Base-by-base conservation (phyloP, 2,888 invertebrate species). In the Stenchaetothrips biformis region DNA sequence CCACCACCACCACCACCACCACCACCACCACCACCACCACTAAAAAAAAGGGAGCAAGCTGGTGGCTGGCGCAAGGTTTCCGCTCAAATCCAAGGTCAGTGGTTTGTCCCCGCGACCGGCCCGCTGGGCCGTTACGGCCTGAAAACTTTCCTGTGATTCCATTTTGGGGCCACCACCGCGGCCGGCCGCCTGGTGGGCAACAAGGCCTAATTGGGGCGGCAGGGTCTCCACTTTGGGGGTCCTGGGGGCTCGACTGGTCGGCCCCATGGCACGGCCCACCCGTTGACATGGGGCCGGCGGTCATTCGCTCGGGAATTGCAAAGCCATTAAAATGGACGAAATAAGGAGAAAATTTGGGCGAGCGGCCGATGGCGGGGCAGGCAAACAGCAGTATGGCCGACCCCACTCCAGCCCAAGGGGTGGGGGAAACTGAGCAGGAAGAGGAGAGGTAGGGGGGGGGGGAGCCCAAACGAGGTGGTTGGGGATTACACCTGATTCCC, bases 201-300 rank as follows among this genome's bases (percentile, higher is more conserved):
- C 37, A 37, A 37, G 37, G 25, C 25, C 67, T 74, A 74, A 74
- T 74, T 74, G 67, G 67, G 67, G 67, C 25, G 67, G 67, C 21
- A 74, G 67, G 67, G 21, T 8, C 67, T 11, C 21, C 8, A 53
- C 53, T 37, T 37, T 37, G 37, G 37, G 37, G 37, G 37, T 4
- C 67, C 79, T 78, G 77, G 77, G 48, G 79, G 78, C 78, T n/a
- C n/a, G n/a, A n/a, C 79, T 53, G 47, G 77, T 49, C 48, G 18
- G 47, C 80, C 48, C 16, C 48, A 37, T 78, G 21, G 21, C 21
- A 53, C 21, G 79, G 79, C 77, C 18, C 27, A 77, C 78, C 81
- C 81, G 79, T 80, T 79, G 80, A 80, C 78, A 81, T 74, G 79
- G 81, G 79, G 80, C 78, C 81, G 67, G 67, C 25, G 21, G 67